Base-by-base conservation (phyloP, 2,888 invertebrate genomes). In the Lepidochitona cinerea region DNA sequence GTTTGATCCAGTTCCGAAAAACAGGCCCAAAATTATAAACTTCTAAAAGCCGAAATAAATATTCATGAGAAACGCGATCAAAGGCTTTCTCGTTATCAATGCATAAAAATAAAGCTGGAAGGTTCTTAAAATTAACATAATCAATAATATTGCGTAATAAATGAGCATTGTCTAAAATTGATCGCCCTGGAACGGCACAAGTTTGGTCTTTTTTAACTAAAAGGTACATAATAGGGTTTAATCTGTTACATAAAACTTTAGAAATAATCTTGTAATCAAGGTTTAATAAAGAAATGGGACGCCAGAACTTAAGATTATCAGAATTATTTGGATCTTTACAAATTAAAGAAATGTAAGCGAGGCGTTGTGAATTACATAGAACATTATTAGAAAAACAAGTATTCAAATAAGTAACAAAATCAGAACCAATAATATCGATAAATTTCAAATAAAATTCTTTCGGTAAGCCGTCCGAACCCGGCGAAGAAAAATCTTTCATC, bases 371-470 rank as follows among this genome's bases (percentile, higher is more conserved):
- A 12, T 12, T 7, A n/a, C 6, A 32, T 33, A 29, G 53, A 12
- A 18, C 23, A 3, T 32, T 36, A 18, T 2, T n/a, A 26, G 52
- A 6, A 70, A 70, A 70, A 29, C 33, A 33, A 0, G 29, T 33
- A 52, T 29, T 52, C 32, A 52, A 18, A 1, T 33, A 33, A 26
- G 18, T 35, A 9, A 70, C 52, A 33, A 70, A 52, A 23, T 33
- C 26, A 6, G 29, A n/a, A 35, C 5, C 70, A 33, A 70, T 18
- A 32, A 70, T 14, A 52, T 70, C 70, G 26, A 70, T 29, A 70
- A 70, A 70, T 37, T 18, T 14, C 1, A 26, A n/a, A 68, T 68
- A 68, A 68, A 68, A 68, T 33, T 68, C 68, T 33, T 49, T 68
- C 9, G 37, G 26, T 18, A 68, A 23, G 12, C 53, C 70, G 9